Percentiles rank a stretch among this genome's conserved stretches.
phyloP scores from a whole-genome alignment of 2,888 invertebrate genomes.

The Sphaerophoria taeniata region DNA sequence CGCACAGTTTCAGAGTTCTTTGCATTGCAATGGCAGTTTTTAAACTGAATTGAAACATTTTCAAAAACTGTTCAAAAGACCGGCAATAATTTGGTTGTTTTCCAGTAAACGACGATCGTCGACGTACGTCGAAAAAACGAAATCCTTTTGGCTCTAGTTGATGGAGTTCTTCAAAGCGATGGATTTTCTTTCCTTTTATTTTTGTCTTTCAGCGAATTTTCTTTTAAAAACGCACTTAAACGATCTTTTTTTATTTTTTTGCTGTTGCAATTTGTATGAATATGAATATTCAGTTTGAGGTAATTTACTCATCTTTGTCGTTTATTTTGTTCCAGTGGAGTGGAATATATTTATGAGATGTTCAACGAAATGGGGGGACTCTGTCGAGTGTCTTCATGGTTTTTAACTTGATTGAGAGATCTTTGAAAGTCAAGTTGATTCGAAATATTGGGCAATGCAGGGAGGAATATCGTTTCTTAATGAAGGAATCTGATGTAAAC shows the following conservation, averaged over 20 bases:
- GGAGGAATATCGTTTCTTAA: slow-evolving; percentile 15
- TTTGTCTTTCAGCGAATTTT: slow-evolving; percentile 33
- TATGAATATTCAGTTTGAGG: slow-evolving; percentile 51
- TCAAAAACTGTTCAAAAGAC: slow-evolving; percentile 40
- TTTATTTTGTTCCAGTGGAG: slow-evolving; percentile 60
- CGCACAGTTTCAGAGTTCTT: slow-evolving; percentile 53
- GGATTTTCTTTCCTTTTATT: slow-evolving; percentile 23
- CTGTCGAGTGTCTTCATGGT: slow-evolving; percentile 21
- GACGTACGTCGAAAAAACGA: not conserved
- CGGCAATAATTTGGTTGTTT: slow-evolving; percentile 39
- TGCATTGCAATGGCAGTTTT: slow-evolving; percentile 68
- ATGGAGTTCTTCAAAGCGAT: slow-evolving; percentile 30
- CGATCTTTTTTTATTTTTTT: not conserved
- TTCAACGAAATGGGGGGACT: slow-evolving; percentile 28
- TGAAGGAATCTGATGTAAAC: slow-evolving; percentile 27
- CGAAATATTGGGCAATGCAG: not conserved
- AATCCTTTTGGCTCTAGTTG: slow-evolving; percentile 38
- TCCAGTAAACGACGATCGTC: slow-evolving; percentile 38
- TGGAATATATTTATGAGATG: slow-evolving; percentile 68
- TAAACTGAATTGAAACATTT: slow-evolving; percentile 60
- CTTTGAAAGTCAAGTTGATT: slow-evolving; percentile 41
- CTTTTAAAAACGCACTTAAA: slow-evolving; percentile 30
- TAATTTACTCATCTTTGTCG: slow-evolving; percentile 70
- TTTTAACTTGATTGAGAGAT: slow-evolving; percentile 39
- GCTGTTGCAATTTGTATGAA: slow-evolving; percentile 19